These are phyloP conservation scores for Andinoacara biseriatus DNA, from an alignment of 2,113 vertebrate species.

Conservation along the genomic window DNA sequence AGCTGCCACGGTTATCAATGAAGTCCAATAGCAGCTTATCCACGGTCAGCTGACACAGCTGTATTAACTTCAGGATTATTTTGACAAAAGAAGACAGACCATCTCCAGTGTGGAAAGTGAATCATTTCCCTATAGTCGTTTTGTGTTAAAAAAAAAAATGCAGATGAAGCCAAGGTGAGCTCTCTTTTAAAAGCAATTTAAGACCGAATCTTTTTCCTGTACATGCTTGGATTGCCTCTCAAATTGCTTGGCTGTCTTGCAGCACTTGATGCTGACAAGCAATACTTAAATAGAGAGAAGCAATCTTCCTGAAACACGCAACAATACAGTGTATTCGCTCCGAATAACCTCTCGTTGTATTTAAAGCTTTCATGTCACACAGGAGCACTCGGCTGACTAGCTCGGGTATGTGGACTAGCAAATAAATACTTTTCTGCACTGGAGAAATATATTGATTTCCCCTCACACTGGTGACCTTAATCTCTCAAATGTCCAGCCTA, in stretches of 20 bases:
- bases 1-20: slow-evolving; percentile 43
- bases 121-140: slow-evolving; percentile 55
- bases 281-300: slow-evolving; percentile 20
- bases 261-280: slow-evolving; percentile 42
- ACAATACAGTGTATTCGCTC: slow-evolving; percentile 28
- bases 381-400: slow-evolving; percentile 3
- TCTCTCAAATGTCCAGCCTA: slow-evolving; percentile 10
- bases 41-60: slow-evolving; percentile 36
- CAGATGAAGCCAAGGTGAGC: slow-evolving; percentile 44
- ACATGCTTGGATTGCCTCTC: slow-evolving; percentile 40
- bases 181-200: slow-evolving; percentile 51
- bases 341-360: slow-evolving; percentile 20
- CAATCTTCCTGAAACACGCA: slow-evolving; percentile 42
- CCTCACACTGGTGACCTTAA: slow-evolving; percentile 7
- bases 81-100: slow-evolving; percentile 42
- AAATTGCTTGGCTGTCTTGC: slow-evolving; percentile 34
- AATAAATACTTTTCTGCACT: background rate
- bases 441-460: background rate
- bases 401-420: background rate
- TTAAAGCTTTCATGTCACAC: slow-evolving; percentile 20
- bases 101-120: slow-evolving; percentile 19
- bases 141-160: slow-evolving; percentile 29
- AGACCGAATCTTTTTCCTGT: slow-evolving; percentile 15
- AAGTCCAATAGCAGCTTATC: slow-evolving; percentile 50
- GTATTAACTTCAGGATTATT: slow-evolving; percentile 53